Conservation (phyloP, 2,888 invertebrate species). For the Leucania comma region DNA sequence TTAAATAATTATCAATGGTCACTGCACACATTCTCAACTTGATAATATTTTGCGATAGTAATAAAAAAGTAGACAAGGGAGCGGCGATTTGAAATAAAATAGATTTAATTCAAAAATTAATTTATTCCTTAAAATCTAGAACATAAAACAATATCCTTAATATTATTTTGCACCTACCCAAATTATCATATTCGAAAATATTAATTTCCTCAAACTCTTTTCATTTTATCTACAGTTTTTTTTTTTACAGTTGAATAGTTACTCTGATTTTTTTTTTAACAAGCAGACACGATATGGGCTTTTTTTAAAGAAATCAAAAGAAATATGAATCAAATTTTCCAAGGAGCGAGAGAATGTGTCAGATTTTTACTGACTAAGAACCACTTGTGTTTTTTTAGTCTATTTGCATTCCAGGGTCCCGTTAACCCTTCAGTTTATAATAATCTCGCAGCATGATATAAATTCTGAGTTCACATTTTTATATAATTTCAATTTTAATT, state of each 20-base stretch:
- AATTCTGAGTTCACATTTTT: background rate
- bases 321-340: background rate
- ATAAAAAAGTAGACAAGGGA: no score
- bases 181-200: slow-evolving; percentile 22
- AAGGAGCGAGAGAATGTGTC: background rate
- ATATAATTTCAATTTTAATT: background rate
- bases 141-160: slow-evolving; percentile 44
- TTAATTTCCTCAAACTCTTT: slow-evolving; percentile 13
- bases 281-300: background rate
- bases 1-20: no score
- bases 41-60: no score
- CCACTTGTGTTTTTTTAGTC: no score
- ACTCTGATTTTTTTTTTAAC: background rate
- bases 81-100: slow-evolving; percentile 2
- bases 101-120: slow-evolving; percentile 19
- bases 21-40: no score
- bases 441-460: background rate
- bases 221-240: background rate
- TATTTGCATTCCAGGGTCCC: background rate
- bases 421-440: no score
- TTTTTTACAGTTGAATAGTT: background rate
- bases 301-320: slow-evolving; percentile 23
- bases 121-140: slow-evolving; percentile 42
- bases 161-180: slow-evolving; percentile 51
- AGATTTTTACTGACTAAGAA: no score